A percentile compares a stretch with the other conserved stretches of the same genome.
phyloP scores from a whole-genome alignment of 1,140 invertebrate genomes.

The Ceratoteleas bidentatus region DNA sequence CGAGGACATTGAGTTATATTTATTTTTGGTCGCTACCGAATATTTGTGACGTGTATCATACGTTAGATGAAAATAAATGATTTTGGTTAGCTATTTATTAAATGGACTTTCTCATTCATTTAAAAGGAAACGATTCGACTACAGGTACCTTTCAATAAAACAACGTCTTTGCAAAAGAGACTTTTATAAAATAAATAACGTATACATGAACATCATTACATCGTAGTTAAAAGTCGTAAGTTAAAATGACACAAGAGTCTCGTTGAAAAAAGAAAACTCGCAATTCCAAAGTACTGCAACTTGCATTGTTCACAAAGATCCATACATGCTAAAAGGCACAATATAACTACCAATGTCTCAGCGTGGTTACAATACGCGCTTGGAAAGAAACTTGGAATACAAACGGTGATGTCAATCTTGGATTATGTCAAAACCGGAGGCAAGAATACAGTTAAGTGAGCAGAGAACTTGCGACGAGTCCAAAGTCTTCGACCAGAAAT shows the following conservation, averaged over 20 bases:
- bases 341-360: constrained; percentile 80
- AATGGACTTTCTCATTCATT: constrained; percentile 24
- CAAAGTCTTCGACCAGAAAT: no score
- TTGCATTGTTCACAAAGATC: constrained; percentile 77
- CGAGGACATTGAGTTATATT: constrained; percentile 71
- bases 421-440: no score
- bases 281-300: constrained; percentile 77
- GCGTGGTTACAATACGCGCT: constrained; percentile 75
- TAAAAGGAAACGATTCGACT: not conserved
- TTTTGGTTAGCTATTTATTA: constrained; percentile 77
- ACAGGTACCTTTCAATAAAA: not conserved
- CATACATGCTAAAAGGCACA: constrained; percentile 80
- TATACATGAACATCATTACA: constrained; percentile 77
- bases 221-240: constrained; percentile 75
- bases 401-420: no score
- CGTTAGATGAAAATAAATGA: constrained; percentile 74
- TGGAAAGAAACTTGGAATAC: no score
- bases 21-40: constrained; percentile 70
- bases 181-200: constrained; percentile 79
- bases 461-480: no score
- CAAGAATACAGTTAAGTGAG: no score
- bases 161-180: constrained; percentile 70
- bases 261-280: constrained; percentile 69
- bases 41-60: constrained; percentile 73
- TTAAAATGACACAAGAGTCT: constrained; percentile 73